Conservation (phyloP, 2,888 invertebrate species). For the Diloba caeruleocephala region DNA sequence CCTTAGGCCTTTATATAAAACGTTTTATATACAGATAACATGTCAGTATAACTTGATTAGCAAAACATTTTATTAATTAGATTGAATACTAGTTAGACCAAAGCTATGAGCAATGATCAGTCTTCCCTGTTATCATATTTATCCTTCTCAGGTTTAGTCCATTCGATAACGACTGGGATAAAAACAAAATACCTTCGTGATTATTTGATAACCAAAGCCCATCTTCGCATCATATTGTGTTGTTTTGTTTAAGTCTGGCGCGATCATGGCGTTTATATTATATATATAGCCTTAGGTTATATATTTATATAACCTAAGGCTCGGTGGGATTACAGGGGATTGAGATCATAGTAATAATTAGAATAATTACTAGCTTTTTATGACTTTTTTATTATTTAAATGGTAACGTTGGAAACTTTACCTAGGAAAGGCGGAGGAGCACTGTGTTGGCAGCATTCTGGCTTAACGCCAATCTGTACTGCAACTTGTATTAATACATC, state of each 20-base stretch:
- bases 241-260: conserved; percentile 46
- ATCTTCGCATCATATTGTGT: conserved; percentile 38
- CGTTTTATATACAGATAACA: conserved; percentile 28
- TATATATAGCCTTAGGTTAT: too few species aligned
- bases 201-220: not conserved
- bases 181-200: too few species aligned
- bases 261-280: conserved; percentile 26
- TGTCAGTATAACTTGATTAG: conserved; percentile 27
- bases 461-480: conserved; percentile 72
- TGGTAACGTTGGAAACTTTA: conserved; percentile 22
- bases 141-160: too few species aligned
- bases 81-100: conserved; percentile 42
- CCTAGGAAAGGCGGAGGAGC: conserved; percentile 46
- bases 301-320: not conserved
- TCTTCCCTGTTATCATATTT: not conserved
- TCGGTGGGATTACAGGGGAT: conserved; percentile 4
- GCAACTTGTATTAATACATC: conserved; percentile 78
- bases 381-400: conserved; percentile 24
- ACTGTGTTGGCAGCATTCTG: conserved; percentile 57
- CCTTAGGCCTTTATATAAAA: conserved; percentile 50
- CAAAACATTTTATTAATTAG: conserved; percentile 20
- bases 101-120: conserved; percentile 28
- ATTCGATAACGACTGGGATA: too few species aligned
- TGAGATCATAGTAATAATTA: conserved; percentile 9
- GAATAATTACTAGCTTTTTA: conserved; percentile 8